These are phyloP conservation scores for Neoscelio sp. DNA, from an alignment of 2,888 invertebrate species.

Conservation along the genomic window DNA sequence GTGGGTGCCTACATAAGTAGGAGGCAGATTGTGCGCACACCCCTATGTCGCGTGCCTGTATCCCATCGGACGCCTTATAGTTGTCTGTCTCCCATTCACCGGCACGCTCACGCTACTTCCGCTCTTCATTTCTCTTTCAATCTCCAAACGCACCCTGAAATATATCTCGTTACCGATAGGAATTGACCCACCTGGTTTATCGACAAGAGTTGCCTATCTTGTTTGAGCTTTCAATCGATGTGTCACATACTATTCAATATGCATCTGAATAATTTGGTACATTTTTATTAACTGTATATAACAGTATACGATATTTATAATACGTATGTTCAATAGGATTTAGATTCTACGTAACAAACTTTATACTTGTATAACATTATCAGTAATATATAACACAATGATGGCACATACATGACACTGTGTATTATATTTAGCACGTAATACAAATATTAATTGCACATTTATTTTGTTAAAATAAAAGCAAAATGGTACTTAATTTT, in stretches of 20 bases:
- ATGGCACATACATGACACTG: too few species aligned
- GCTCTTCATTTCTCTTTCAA: conserved; percentile 50
- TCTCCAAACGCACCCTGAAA: conserved; percentile 55
- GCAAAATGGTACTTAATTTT: too few species aligned
- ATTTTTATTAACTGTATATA: too few species aligned
- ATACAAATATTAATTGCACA: too few species aligned
- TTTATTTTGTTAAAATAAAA: too few species aligned
- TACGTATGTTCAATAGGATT: too few species aligned
- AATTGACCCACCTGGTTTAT: conserved; percentile 74
- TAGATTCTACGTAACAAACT: too few species aligned
- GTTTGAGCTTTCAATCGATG: conserved; percentile 36
- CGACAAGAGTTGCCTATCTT: conserved; percentile 37
- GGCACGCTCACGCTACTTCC: conserved; percentile 28
- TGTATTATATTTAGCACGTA: too few species aligned
- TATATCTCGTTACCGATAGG: conserved; percentile 74
- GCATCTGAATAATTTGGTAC: too few species aligned
- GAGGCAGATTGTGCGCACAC: conserved; percentile 77
- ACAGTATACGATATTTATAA: too few species aligned
- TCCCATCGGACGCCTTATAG: conserved; percentile 37
- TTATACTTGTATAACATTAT: too few species aligned
- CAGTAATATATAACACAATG: too few species aligned
- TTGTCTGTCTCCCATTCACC: conserved; percentile 45
- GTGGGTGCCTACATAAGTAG: conserved; percentile 77
- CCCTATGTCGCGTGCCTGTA: conserved; percentile 56
- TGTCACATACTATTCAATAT: not conserved